These are phyloP conservation scores for Leptinotarsa haldemani DNA, from an alignment of 2,888 invertebrate species.

Conservation along the genomic window DNA sequence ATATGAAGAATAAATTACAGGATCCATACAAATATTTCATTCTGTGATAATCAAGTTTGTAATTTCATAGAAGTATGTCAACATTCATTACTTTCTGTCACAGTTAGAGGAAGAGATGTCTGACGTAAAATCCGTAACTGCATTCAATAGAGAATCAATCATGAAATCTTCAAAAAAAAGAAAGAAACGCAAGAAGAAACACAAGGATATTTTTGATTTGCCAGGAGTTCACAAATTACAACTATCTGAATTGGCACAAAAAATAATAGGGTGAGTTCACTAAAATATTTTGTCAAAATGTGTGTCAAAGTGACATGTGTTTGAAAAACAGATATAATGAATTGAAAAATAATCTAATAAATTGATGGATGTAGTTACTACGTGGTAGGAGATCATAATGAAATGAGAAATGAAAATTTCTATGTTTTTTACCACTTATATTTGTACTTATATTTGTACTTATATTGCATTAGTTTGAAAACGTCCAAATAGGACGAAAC, in stretches of 20 bases:
- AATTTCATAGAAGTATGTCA: neutral
- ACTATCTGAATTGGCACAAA: conserved; percentile 71
- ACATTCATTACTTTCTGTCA: neutral
- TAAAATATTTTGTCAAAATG: neutral
- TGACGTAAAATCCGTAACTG: conserved; percentile 1
- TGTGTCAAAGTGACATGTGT: too few species aligned
- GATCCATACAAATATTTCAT: too few species aligned
- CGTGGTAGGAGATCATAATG: too few species aligned
- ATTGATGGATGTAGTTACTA: too few species aligned
- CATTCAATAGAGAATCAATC: neutral
- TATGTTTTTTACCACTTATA: too few species aligned
- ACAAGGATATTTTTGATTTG: conserved; percentile 64
- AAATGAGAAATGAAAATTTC: too few species aligned
- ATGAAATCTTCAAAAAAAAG: conserved; percentile 30
- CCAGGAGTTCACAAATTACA: conserved; percentile 70
- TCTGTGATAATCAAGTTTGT: neutral
- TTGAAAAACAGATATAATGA: too few species aligned
- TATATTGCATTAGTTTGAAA: too few species aligned
- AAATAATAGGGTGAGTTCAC: conserved; percentile 67
- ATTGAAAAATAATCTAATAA: too few species aligned
- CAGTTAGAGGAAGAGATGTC: conserved; percentile 25
- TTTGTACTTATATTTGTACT: too few species aligned
- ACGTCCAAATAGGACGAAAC: too few species aligned
- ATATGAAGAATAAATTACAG: too few species aligned
- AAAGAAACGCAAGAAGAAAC: conserved; percentile 42